Evolutionary conservation across 1,140 invertebrate species (phyloP).

Genomic region (Epicauta chinensis): DNA sequence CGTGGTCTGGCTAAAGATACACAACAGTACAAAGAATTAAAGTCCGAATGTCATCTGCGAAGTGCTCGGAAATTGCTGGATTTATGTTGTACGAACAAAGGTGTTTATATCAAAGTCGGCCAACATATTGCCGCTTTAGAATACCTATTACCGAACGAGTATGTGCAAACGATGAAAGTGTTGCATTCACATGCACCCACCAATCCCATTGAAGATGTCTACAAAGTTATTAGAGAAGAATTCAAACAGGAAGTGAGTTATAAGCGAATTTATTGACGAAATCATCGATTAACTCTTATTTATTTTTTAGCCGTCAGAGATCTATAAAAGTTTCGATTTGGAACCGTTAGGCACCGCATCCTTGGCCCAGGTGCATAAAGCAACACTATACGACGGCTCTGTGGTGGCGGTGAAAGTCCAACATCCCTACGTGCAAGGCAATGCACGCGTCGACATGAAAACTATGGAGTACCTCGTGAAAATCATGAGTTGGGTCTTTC

Average conservation of each 20-base stretch:
- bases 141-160: constrained; percentile 90
- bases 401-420: constrained; percentile 95
- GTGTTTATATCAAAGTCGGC: constrained; percentile 95
- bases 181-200: constrained; percentile 89
- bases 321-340: constrained; percentile 80
- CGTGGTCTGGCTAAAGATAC: constrained; percentile 58
- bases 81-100: constrained; percentile 88
- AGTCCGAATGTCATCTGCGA: constrained; percentile 67
- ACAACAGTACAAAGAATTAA: constrained; percentile 59
- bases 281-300: constrained; percentile 11
- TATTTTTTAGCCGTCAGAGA: constrained; percentile 65
- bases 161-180: constrained; percentile 87
- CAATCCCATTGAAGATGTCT: constrained; percentile 77
- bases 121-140: constrained; percentile 96
- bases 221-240: constrained; percentile 81
- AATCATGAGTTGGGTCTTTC: constrained; percentile 80
- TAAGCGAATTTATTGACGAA: neutral
- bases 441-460: constrained; percentile 84
- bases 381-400: constrained; percentile 76
- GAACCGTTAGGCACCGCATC: constrained; percentile 91
- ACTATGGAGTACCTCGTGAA: constrained; percentile 91
- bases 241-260: constrained; percentile 72
- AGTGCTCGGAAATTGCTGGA: constrained; percentile 82
- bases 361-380: constrained; percentile 93
- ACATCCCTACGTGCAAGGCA: constrained; percentile 80